Evolutionary conservation across 2,113 vertebrate species (phyloP).

Genomic region (Mirza zaza): DNA sequence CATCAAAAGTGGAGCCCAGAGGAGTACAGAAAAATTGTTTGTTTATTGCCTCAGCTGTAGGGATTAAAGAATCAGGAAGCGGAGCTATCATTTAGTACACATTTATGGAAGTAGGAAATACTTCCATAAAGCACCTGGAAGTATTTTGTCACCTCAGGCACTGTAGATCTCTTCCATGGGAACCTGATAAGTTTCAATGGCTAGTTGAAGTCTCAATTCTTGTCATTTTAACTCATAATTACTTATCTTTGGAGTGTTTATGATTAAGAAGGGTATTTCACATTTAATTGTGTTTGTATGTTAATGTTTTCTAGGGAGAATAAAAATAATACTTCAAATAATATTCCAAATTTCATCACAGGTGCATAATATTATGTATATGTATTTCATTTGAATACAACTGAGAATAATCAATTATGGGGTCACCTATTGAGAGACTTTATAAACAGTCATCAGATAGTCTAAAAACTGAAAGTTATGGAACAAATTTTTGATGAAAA

Average conservation of each 20-base stretch:
- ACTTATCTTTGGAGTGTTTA: background rate
- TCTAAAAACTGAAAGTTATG: background rate
- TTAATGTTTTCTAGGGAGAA: background rate
- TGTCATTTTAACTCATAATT: background rate
- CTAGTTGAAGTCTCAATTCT: background rate
- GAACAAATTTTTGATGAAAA: background rate
- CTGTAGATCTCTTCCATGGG: background rate
- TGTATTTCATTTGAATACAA: background rate
- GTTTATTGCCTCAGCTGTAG: background rate
- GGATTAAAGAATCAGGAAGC: background rate
- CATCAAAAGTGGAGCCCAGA: background rate
- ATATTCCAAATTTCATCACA: conserved; percentile 18
- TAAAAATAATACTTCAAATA: background rate
- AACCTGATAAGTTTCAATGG: background rate
- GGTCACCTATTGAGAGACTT: background rate
- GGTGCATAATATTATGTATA: background rate
- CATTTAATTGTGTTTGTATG: background rate
- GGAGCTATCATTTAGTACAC: background rate
- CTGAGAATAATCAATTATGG: background rate
- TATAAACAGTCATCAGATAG: background rate
- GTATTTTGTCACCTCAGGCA: background rate
- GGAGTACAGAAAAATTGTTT: background rate
- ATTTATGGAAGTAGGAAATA: background rate
- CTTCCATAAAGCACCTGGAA: background rate
- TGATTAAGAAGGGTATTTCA: background rate